phyloP scores from a whole-genome alignment of 35 echinoderm and acorn worm genomes.

The Ptychodera flava region DNA sequence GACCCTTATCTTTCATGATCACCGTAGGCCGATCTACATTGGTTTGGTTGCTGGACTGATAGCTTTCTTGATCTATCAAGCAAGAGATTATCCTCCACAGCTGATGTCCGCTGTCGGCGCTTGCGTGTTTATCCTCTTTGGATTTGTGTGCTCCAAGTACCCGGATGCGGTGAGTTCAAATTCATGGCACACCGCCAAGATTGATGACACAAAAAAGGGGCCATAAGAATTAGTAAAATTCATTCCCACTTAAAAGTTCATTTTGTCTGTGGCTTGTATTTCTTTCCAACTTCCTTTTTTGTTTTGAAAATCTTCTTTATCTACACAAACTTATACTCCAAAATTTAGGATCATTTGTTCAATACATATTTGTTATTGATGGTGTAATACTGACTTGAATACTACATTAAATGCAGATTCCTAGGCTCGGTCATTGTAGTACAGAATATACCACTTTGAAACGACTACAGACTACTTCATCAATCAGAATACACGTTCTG shows the following conservation, averaged over 20 bases:
- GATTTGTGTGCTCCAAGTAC: slow-evolving; percentile 63
- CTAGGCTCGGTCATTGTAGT: too few relatives aligned
- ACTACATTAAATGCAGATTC: too few relatives aligned
- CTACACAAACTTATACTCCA: background rate
- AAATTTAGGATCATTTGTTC: background rate
- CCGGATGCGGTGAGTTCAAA: slow-evolving; percentile 70
- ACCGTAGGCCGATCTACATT: slow-evolving; percentile 56
- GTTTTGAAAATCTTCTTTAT: background rate
- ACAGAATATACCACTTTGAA: too few relatives aligned
- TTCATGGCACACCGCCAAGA: too few relatives aligned
- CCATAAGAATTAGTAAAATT: background rate
- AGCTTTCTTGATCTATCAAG: slow-evolving; percentile 45
- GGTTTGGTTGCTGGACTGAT: slow-evolving; percentile 33
- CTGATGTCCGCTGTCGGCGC: slow-evolving; percentile 75
- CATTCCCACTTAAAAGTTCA: too few relatives aligned
- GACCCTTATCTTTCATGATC: too few relatives aligned
- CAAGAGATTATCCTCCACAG: slow-evolving; percentile 65
- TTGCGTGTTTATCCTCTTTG: slow-evolving; percentile 54
- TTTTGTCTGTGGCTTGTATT: background rate
- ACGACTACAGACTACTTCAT: too few relatives aligned
- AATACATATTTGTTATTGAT: too few relatives aligned
- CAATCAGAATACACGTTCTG: too few relatives aligned
- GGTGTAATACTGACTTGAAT: too few relatives aligned
- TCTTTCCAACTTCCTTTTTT: background rate
- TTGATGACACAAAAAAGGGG: too few relatives aligned